phyloP scores from a whole-genome alignment of 2,113 vertebrate genomes.

The Colossoma macropomum region DNA sequence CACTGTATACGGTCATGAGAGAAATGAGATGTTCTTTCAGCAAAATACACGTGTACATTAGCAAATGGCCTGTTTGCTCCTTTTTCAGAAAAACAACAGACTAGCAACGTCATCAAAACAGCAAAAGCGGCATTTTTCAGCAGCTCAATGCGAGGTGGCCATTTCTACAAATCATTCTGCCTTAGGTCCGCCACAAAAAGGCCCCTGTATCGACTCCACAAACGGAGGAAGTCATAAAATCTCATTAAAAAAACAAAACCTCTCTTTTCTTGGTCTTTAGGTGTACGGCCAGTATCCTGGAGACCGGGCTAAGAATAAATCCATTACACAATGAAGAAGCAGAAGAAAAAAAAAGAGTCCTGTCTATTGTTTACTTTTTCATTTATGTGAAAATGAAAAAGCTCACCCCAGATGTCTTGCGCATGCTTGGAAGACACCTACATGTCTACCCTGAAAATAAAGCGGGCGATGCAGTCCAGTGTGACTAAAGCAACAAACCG shows the following conservation, averaged over 20 bases:
- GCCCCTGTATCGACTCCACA: conserved; percentile 17
- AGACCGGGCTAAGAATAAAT: not conserved
- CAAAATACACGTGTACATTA: conserved; percentile 46
- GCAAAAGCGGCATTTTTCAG: conserved; percentile 42
- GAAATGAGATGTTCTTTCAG: conserved; percentile 41
- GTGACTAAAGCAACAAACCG: conserved; percentile 15
- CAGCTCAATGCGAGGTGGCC: conserved; percentile 51
- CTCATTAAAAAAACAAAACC: not conserved
- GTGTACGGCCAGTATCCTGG: conserved; percentile 17
- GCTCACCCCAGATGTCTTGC: conserved; percentile 11
- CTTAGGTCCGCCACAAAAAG: conserved; percentile 45
- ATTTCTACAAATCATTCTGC: conserved; percentile 63
- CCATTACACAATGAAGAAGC: not conserved
- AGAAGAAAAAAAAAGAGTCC: not conserved
- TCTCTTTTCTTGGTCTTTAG: conserved; percentile 8
- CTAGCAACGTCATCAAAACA: conserved; percentile 56
- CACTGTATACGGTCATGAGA: conserved; percentile 78
- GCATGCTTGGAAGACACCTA: conserved; percentile 12
- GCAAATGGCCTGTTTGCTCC: conserved; percentile 50
- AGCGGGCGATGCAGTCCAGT: conserved; percentile 17
- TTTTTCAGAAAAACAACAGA: conserved; percentile 48
- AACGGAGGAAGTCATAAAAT: conserved; percentile 49
- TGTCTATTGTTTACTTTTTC: conserved; percentile 5
- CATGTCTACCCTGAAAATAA: conserved; percentile 30
- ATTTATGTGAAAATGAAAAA: not conserved